phyloP scores from a whole-genome alignment of 1,140 invertebrate species.

The Hylaeus anthracinus region DNA sequence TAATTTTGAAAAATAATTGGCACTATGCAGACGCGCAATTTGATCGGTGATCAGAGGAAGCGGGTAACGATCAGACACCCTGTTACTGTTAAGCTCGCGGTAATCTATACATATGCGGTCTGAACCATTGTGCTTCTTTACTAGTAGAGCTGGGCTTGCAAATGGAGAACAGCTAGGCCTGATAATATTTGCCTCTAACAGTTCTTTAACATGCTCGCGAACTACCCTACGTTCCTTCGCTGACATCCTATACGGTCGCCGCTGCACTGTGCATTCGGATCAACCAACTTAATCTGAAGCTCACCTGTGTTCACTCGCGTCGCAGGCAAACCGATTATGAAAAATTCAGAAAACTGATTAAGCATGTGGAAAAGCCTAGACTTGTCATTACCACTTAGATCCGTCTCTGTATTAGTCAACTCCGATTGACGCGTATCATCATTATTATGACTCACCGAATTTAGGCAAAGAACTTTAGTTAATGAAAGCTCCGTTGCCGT shows the following conservation, averaged over 20 bases:
- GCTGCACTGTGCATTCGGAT: slow-evolving; percentile 38
- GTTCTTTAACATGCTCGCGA: slow-evolving; percentile 24
- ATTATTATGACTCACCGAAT: no score
- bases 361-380: slow-evolving; percentile 3
- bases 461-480: background rate
- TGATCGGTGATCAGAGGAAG: slow-evolving; percentile 71
- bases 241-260: slow-evolving; percentile 38
- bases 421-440: background rate
- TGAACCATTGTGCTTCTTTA: slow-evolving; percentile 74
- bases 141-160: slow-evolving; percentile 69
- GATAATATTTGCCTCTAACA: slow-evolving; percentile 50
- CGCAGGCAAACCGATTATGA: slow-evolving; percentile 21
- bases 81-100: slow-evolving; percentile 67
- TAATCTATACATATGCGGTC: slow-evolving; percentile 77
- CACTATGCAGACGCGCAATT: slow-evolving; percentile 70
- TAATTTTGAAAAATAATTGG: slow-evolving; percentile 39
- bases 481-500: background rate
- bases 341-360: slow-evolving; percentile 21
- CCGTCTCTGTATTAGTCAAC: slow-evolving; percentile 27
- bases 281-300: slow-evolving; percentile 37
- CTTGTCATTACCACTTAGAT: slow-evolving; percentile 10
- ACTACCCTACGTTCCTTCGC: slow-evolving; percentile 32
- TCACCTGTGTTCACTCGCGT: slow-evolving; percentile 12
- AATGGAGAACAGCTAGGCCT: slow-evolving; percentile 64
- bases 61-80: slow-evolving; percentile 74